These are phyloP conservation scores for Amblyornis subalaris DNA, from an alignment of 2,113 vertebrate genomes.

Conservation along the genomic window DNA sequence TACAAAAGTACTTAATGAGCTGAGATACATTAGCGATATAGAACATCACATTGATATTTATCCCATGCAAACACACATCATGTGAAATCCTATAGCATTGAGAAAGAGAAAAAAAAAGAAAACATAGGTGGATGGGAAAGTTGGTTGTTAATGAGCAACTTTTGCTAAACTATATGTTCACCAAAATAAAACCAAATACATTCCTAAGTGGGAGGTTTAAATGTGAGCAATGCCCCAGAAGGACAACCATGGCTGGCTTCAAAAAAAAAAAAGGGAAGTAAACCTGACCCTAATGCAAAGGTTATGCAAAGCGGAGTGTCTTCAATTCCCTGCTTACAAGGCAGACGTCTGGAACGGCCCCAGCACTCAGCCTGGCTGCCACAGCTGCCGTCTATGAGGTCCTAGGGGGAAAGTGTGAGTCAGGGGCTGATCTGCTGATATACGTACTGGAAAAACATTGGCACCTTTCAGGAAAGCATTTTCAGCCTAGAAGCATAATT, in stretches of 20 bases:
- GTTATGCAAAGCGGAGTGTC: background rate
- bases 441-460: background rate
- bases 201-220: background rate
- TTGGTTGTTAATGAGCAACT: background rate
- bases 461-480: background rate
- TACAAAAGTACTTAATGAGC: slow-evolving; percentile 1
- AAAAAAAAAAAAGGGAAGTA: background rate
- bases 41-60: background rate
- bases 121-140: background rate
- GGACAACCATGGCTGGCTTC: background rate
- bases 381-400: accelerated
- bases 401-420: background rate
- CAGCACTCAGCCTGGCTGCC: background rate
- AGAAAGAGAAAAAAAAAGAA: background rate
- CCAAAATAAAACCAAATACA: background rate
- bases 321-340: background rate
- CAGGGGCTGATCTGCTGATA: background rate
- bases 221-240: background rate
- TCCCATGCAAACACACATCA: background rate
- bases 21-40: background rate
- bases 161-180: background rate
- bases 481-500: background rate
- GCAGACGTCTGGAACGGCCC: background rate
- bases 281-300: background rate
- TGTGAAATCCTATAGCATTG: background rate